A percentile compares a stretch with the other conserved stretches of the same genome.
Evolutionary conservation across 2,888 invertebrate genomes (phyloP).

Genomic region (Smittia aterrima): DNA sequence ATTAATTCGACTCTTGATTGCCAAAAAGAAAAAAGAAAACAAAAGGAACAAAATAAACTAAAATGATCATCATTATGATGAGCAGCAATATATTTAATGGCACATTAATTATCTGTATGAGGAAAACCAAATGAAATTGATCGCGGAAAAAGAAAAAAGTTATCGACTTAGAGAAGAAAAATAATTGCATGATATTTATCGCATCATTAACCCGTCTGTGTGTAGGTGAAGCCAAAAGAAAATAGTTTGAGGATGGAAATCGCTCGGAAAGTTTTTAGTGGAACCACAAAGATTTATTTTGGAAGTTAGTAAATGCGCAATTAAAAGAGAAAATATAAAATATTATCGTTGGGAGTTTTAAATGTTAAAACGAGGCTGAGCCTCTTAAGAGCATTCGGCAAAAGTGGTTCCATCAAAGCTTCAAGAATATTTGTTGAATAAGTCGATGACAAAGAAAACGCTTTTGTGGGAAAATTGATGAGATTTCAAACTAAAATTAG

Average conservation of each 20-base stretch:
- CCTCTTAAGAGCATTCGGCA: too few relatives aligned
- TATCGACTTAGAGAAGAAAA: background rate
- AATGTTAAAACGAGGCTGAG: too few relatives aligned
- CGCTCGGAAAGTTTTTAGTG: background rate
- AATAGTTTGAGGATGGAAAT: background rate
- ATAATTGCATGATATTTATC: background rate
- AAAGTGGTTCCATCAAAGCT: too few relatives aligned
- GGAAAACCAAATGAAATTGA: background rate
- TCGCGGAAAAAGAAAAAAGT: background rate
- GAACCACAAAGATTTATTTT: too few relatives aligned
- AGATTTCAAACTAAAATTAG: too few relatives aligned
- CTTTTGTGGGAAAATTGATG: too few relatives aligned
- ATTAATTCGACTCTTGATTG: constrained; percentile 7
- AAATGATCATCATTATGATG: background rate
- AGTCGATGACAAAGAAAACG: too few relatives aligned
- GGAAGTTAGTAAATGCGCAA: too few relatives aligned
- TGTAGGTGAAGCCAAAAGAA: background rate
- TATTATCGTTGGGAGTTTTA: too few relatives aligned
- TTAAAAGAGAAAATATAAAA: too few relatives aligned
- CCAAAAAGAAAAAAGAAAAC: background rate
- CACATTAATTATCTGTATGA: constrained; percentile 4
- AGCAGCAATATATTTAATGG: background rate
- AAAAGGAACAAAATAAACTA: background rate
- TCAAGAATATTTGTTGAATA: too few relatives aligned
- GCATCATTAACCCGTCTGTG: background rate